A percentile compares a stretch with the other conserved stretches of the same genome.
phyloP scores from a whole-genome alignment of 2,797 vertebrate species.

The Ficedula albicollis region DNA sequence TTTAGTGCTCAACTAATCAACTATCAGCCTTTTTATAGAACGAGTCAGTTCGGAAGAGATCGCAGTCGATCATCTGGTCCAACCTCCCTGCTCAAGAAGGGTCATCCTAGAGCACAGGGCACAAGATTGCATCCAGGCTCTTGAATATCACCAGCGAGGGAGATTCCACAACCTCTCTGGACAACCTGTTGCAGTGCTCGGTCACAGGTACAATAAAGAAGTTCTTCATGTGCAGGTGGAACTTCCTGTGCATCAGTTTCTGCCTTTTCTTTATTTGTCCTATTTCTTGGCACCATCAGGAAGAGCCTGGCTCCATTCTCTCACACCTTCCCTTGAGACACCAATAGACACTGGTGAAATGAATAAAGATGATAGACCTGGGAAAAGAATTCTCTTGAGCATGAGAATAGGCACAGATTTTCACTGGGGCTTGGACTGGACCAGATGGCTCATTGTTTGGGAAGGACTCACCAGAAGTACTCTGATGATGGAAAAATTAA shows the following conservation, averaged over 20 bases:
- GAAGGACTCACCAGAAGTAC: not conserved
- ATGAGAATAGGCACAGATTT: not conserved
- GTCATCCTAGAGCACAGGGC: not conserved
- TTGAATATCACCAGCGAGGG: not conserved
- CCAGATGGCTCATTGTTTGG: rapidly evolving
- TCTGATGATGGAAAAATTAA: not conserved
- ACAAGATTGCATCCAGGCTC: not conserved
- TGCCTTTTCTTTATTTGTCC: not conserved
- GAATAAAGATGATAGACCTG: not conserved
- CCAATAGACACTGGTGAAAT: not conserved
- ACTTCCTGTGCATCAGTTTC: not conserved
- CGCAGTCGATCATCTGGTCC: not conserved
- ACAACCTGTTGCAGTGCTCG: not conserved
- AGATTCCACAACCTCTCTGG: not conserved
- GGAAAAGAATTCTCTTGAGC: not conserved
- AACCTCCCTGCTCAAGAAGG: not conserved
- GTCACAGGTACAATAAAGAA: not conserved
- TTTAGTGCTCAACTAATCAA: not conserved
- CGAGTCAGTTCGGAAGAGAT: not conserved
- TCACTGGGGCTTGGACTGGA: not conserved
- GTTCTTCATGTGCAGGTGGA: not conserved
- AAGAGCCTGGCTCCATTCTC: not conserved
- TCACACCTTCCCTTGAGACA: not conserved
- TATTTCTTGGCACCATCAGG: not conserved
- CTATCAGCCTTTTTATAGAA: not conserved